Evolutionary conservation across 2,888 invertebrate species (phyloP).

Genomic region (Microchrysa polita): DNA sequence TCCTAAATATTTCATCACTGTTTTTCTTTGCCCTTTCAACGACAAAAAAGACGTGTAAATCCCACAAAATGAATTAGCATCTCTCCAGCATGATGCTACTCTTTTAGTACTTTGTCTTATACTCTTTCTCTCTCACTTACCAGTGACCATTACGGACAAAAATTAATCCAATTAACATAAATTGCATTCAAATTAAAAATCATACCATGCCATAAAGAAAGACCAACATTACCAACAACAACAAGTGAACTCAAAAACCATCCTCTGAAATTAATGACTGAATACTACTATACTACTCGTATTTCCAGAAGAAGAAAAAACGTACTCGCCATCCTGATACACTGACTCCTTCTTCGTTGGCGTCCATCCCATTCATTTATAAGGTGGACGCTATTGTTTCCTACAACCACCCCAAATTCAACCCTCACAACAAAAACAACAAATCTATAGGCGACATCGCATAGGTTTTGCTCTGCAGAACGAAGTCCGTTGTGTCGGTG

Average conservation of each 20-base stretch:
- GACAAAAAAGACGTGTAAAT: no score
- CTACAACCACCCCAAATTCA: conserved; percentile 10
- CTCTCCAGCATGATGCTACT: no score
- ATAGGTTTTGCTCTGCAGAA: no score
- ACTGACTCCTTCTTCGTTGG: neutral
- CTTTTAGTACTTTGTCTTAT: no score
- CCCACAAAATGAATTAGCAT: no score
- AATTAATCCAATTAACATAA: conserved; percentile 37
- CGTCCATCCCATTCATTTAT: neutral
- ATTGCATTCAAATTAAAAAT: conserved; percentile 40
- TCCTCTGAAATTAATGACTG: conserved; percentile 31
- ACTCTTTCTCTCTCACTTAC: no score
- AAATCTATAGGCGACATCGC: neutral
- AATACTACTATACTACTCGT: neutral
- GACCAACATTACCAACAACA: neutral
- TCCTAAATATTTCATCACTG: no score
- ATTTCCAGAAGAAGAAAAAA: conserved; percentile 1
- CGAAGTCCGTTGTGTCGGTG: no score
- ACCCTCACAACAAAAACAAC: neutral
- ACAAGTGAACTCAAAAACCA: conserved; percentile 20
- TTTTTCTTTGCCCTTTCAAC: no score
- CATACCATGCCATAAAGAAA: conserved; percentile 19
- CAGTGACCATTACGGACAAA: neutral
- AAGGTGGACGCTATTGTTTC: conserved; percentile 10
- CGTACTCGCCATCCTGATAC: conserved; percentile 10